A percentile compares a stretch with the other conserved stretches of the same genome.
Evolutionary conservation across 2,797 vertebrate genomes (phyloP).

Genomic region (Pempheris klunzingeri): DNA sequence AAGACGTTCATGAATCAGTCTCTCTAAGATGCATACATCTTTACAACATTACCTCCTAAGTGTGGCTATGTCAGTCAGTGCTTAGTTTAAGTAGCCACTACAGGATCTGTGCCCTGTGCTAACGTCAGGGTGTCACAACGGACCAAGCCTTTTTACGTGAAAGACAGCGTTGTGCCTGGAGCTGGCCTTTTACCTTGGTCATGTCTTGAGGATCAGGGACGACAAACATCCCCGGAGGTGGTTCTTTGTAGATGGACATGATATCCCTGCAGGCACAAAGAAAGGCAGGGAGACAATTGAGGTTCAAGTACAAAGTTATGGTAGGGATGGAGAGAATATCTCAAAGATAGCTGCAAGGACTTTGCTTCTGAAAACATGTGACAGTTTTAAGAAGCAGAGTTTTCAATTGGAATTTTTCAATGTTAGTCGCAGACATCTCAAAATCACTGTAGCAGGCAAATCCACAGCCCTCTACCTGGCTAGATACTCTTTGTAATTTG

Average conservation of each 20-base stretch:
- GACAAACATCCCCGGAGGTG: constrained; percentile 99
- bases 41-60: no score
- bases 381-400: no score
- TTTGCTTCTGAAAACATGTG: not conserved
- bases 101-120: no score
- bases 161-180: no score
- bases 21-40: no score
- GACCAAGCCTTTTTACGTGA: no score
- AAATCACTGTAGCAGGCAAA: not conserved
- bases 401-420: not conserved
- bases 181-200: constrained; percentile 92
- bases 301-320: not conserved
- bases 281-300: constrained; percentile 5
- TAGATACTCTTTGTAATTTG: not conserved
- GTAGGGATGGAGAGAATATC: not conserved
- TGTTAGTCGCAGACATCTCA: not conserved
- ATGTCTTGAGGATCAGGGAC: constrained; percentile 99
- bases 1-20: no score
- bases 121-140: no score
- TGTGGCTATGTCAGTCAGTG: no score
- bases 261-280: constrained; percentile 89
- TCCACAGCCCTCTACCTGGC: not conserved
- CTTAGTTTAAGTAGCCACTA: no score
- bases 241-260: constrained; percentile 99
- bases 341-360: no score